Conservation (phyloP, 1,140 invertebrate genomes). For the Zophobas atratus region DNA sequence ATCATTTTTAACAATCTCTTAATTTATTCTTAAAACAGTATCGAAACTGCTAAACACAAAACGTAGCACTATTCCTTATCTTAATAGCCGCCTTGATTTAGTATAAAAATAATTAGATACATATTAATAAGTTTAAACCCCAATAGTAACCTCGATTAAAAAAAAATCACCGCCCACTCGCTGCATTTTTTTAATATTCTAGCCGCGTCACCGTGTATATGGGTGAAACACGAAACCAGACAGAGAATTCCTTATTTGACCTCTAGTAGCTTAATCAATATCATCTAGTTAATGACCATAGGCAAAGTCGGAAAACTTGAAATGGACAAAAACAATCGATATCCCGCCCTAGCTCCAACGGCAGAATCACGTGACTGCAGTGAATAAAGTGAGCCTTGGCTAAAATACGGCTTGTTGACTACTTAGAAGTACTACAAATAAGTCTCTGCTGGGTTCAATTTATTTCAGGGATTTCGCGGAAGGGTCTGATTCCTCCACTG, state of each 20-base stretch:
- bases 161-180: too few species aligned
- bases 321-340: constrained; percentile 41
- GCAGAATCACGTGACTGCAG: constrained; percentile 16
- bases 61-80: too few species aligned
- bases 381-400: constrained; percentile 15
- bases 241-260: neutral
- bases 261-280: constrained; percentile 12
- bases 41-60: too few species aligned
- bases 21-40: too few species aligned
- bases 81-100: too few species aligned
- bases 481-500: constrained; percentile 5
- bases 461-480: constrained; percentile 27
- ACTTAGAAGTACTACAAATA: constrained; percentile 27
- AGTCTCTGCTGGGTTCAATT: constrained; percentile 26
- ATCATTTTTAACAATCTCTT: too few species aligned
- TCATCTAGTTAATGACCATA: constrained; percentile 35
- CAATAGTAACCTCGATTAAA: too few species aligned
- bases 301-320: constrained; percentile 31
- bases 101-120: too few species aligned
- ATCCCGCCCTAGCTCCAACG: constrained; percentile 24
- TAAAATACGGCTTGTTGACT: constrained; percentile 40
- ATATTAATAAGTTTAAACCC: too few species aligned
- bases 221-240: neutral
- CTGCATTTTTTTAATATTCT: too few species aligned
- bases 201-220: too few species aligned